Percentiles rank a stretch among this genome's conserved stretches.
Evolutionary conservation across 2,113 vertebrate genomes (phyloP).

Genomic region (Falcunculus frontatus): DNA sequence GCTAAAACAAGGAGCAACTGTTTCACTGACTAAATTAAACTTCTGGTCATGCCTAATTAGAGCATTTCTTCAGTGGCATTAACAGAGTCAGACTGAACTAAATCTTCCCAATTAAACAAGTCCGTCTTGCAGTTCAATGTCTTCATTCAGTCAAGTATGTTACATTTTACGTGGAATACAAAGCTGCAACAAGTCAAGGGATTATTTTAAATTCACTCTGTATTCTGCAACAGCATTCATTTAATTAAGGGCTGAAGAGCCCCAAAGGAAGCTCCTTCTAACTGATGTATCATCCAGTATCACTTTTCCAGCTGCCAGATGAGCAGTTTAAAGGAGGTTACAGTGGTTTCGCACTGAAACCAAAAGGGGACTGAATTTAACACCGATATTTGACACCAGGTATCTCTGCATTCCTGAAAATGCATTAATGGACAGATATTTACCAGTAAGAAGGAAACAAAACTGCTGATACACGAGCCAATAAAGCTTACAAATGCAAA

Average conservation of each 20-base stretch:
- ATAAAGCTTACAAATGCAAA: not conserved
- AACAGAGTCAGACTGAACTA: not conserved
- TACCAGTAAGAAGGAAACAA: not conserved
- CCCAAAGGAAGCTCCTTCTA: not conserved
- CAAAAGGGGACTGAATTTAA: not conserved
- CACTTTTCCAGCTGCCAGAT: not conserved
- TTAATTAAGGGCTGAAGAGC: not conserved
- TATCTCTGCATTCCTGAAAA: not conserved
- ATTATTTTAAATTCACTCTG: not conserved
- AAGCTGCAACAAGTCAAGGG: not conserved
- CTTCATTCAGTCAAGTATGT: not conserved
- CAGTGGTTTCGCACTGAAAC: not conserved
- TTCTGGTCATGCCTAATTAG: slow-evolving; percentile 6
- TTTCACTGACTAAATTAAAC: not conserved
- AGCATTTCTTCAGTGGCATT: not conserved
- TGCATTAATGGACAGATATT: not conserved
- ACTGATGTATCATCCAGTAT: not conserved
- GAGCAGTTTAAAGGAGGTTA: not conserved
- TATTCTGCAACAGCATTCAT: not conserved
- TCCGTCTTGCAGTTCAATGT: not conserved
- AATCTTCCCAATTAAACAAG: not conserved
- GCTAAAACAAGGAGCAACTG: not conserved
- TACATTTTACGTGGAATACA: not conserved
- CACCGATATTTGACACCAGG: not conserved
- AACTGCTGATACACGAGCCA: not conserved